A percentile compares a stretch with the other conserved stretches of the same genome.
These are phyloP conservation scores for Illadopsis cleaveri DNA, from an alignment of 2,113 vertebrate genomes.

Conservation along the genomic window DNA sequence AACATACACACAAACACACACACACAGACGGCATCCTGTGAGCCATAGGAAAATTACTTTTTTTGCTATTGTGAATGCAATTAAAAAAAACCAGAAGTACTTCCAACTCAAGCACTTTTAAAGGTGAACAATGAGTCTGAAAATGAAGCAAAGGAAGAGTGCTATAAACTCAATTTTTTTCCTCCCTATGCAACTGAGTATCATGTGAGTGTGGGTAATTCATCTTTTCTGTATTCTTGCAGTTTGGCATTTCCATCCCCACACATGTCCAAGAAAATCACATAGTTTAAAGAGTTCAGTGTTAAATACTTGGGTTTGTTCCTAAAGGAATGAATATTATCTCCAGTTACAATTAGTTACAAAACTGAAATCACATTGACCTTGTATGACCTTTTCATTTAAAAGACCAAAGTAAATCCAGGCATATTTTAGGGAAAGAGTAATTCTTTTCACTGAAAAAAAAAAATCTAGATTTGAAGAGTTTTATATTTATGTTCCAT, in stretches of 20 bases:
- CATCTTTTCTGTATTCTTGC: not conserved
- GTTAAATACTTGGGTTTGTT: not conserved
- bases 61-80: not conserved
- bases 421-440: not conserved
- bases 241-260: not conserved
- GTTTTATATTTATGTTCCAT: not conserved
- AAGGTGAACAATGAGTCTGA: not conserved
- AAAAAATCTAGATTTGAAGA: not conserved
- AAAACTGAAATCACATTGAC: not conserved
- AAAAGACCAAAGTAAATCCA: not conserved
- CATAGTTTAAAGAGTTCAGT: not conserved
- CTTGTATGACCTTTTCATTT: not conserved
- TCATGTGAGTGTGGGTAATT: not conserved
- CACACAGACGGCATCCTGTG: not conserved
- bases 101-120: not conserved
- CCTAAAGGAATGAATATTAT: not conserved
- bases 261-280: not conserved
- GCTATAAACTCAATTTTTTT: not conserved
- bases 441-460: not conserved
- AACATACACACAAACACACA: not conserved
- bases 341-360: not conserved
- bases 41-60: not conserved
- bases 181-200: not conserved
- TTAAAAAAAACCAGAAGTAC: not conserved
- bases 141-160: not conserved